Evolutionary conservation across 1,140 invertebrate species (phyloP), one percentile per base, ranked within the genome.

Genomic region (Diachasmimorpha longicaudata): DNA sequence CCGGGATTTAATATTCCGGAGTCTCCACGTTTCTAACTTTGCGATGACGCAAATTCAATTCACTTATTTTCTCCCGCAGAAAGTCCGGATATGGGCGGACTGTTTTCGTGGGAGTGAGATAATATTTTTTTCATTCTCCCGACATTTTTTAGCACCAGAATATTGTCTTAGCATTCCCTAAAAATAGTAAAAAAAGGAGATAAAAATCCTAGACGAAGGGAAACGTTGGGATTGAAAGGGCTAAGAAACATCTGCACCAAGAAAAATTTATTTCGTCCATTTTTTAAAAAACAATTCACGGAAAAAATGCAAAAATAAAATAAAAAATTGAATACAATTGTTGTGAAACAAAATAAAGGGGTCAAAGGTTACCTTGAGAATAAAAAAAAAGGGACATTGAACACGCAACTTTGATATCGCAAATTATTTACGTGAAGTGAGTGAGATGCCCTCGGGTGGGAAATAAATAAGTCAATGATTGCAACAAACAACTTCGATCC

Each of bases 1-100:
- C 48, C 52, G 36, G 36, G 16, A 37, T 58, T 21, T 55, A 25
- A 71, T 11, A 55, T 16, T 13, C 68, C 39, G 23, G 23, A 21
- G 37, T 52, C 19, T 42, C 63, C 31, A 19, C 39, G 42, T 55
- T 52, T 77, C 31, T 55, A 8, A 52, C 48, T 55, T 39, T 77
- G n/a, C 58, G 70, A 31, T 72, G 70, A 72, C 70, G 70, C 52
- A 71, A 63, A 63, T 63, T 25, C 58, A 52, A 52, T 63, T 63
- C 58, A 25, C 19, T 63, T 31, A 31, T 31, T 31, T 31, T 31
- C 31, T 3, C 31, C 2, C 31, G n/a, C 31, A 31, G 2, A 6
- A 21, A 55, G 8, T 63, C 58, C 58, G 58, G 58, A 25, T 63
- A 63, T 63, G 58, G 2, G 52, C 19, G 21, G 6, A 63, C 25